Evolutionary conservation across 2,888 invertebrate genomes (phyloP), one percentile per base, ranked within the genome.

Genomic region (Trissolcus brochymenae): DNA sequence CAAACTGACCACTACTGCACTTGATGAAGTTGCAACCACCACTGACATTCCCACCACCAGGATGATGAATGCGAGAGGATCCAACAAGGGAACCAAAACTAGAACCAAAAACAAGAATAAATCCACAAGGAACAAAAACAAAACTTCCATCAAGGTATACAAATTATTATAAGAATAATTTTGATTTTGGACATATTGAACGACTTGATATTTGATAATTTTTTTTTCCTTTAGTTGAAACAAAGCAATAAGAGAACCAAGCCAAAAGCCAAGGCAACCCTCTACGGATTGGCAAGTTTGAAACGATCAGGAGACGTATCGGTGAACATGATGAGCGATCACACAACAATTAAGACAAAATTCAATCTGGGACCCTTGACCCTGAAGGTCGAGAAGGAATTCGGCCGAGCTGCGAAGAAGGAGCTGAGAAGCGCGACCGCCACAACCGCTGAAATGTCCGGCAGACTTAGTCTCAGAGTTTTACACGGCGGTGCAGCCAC

Each of bases 401-500:
- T 95, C 82, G 95, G 94, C 51, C 92, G 94, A 76, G 95, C 95
- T 49, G 94, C 93, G 43, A 94, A 95, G 84, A 93, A 95, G 83
- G 95, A 95, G 89, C 90, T 96, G 75, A 94, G 95, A 87, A 95
- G 95, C 81, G 96, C 96, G 1, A 96, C 95, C 0, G 96, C 96
- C 0, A 95, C 95, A 2, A 96, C 96, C 0, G 95, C 95, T 1
- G 95, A 96, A 90, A 95, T 96, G 95, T 91, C 92, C 60, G 96
- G 96, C 35, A 93, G 94, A 88, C 90, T 96, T 71, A 95, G 93
- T 84, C 90, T 96, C 79, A 91, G 94, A 82, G 94, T 96, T 53
- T 91, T 94, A 81, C 94, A 94, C 85, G 94, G 95, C 79, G 94
- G 94, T 4, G 93, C 94, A n/a, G 95, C 96, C 41, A 94, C 95